Evolutionary conservation across 2,888 invertebrate genomes (phyloP), one percentile per base, ranked within the genome.

Genomic region (Pristionchus mayeri): DNA sequence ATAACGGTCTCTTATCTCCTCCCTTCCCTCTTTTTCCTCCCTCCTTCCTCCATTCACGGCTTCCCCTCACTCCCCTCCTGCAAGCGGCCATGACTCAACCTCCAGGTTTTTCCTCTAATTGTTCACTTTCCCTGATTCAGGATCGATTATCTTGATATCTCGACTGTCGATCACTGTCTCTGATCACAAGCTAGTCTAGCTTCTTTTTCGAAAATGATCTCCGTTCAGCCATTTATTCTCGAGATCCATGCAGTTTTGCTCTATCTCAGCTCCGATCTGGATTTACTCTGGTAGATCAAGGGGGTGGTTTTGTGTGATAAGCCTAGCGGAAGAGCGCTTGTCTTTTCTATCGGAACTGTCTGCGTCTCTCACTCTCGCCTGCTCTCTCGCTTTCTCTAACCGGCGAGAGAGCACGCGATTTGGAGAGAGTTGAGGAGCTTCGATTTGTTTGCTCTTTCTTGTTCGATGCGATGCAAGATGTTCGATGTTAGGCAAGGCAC

Each of bases 261-360:
- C 3, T 16, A 52, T 21, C 9, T 54, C 57, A 9, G 30, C 27
- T n/a, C n/a, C n/a, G n/a, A 60, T 60, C 63, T 63, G 63, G 63
- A 63, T 63, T 21, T 63, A 63, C 63, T 63, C 63, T 63, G 21
- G 63, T 63, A 63, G 63, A 63, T 63, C 63, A 63, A 63, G 63
- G 21, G n/a, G 18, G 7, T 37, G 18, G 34, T 0, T 67, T 4
- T 67, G n/a, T 37, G 67, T 67, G 67, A 67, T 67, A 67, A 67
- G 67, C 18, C 27, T 21, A 2, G 67, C 67, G 67, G 67, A 34
- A 63, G 34, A 27, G 63, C 6, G n/a, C n/a, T n/a, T 2, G 30
- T 27, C 34, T 16, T 54, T 4, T 16, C 40, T 34, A 71, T 71
- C 71, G 40, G 67, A 60, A 60, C 57, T 60, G 57, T 60, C 57